Evolutionary conservation across 1,140 invertebrate genomes (phyloP).

Genomic region (Drosophila athabasca): DNA sequence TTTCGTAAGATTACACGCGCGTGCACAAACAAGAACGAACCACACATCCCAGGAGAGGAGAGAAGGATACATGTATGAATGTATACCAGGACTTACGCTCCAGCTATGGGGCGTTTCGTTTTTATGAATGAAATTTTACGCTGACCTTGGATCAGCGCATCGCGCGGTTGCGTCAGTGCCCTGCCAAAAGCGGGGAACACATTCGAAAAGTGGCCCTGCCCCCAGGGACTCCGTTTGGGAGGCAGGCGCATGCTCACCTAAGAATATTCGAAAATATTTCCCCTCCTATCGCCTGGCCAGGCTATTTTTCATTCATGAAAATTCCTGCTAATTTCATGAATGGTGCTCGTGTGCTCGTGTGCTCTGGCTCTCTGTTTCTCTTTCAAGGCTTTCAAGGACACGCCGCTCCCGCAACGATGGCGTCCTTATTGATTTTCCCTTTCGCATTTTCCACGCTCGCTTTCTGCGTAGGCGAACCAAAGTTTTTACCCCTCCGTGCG

Average conservation of each 20-base stretch:
- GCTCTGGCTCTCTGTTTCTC: constrained; percentile 11
- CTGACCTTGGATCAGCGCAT: constrained; percentile 70
- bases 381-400: constrained; percentile 61
- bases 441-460: constrained; percentile 35
- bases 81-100: constrained; percentile 7
- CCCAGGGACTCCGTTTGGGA: not conserved
- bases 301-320: constrained; percentile 61
- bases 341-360: constrained; percentile 22
- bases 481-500: constrained; percentile 8
- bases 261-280: not conserved
- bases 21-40: constrained; percentile 45
- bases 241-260: constrained; percentile 44
- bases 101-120: constrained; percentile 55
- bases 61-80: not conserved
- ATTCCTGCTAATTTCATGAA: constrained; percentile 59
- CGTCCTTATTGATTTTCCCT: constrained; percentile 72
- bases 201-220: constrained; percentile 23
- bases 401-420: constrained; percentile 36
- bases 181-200: constrained; percentile 25
- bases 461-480: constrained; percentile 39
- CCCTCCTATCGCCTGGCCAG: constrained; percentile 6
- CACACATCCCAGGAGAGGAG: not conserved
- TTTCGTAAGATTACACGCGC: constrained; percentile 50
- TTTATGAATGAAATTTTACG: constrained; percentile 81
- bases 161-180: constrained; percentile 73